Evolutionary conservation across 2,113 vertebrate species (phyloP).

Genomic region (Cottus gobio): DNA sequence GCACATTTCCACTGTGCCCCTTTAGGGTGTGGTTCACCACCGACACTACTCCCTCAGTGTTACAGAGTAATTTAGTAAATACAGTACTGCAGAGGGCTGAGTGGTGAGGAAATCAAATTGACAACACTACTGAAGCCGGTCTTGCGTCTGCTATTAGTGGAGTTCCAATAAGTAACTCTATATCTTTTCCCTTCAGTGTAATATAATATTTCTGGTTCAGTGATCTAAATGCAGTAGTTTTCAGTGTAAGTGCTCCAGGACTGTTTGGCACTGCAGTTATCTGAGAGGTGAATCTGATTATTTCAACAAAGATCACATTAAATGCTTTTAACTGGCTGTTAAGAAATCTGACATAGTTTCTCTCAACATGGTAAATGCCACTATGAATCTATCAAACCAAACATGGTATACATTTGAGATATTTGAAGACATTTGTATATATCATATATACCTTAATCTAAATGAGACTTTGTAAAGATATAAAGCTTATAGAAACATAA

Average conservation of each 20-base stretch:
- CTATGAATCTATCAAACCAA: conserved; percentile 4
- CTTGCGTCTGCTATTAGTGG: conserved; percentile 49
- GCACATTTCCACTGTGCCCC: conserved; percentile 20
- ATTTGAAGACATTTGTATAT: neutral
- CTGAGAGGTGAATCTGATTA: conserved; percentile 51
- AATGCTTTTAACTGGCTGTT: conserved; percentile 20
- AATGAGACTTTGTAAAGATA: neutral
- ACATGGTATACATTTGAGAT: neutral
- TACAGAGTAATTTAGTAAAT: conserved; percentile 39
- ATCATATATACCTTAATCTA: neutral
- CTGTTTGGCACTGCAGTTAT: conserved; percentile 39
- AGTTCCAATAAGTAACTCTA: conserved; percentile 68
- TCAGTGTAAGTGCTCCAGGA: conserved; percentile 47
- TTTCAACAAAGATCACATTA: conserved; percentile 34
- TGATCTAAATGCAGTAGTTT: conserved; percentile 50
- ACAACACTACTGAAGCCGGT: conserved; percentile 41
- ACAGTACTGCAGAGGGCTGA: conserved; percentile 37
- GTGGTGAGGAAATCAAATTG: conserved; percentile 64
- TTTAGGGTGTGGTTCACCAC: conserved; percentile 46
- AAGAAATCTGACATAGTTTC: conserved; percentile 5
- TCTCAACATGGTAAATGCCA: neutral
- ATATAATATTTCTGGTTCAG: conserved; percentile 47
- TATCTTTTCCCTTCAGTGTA: conserved; percentile 65
- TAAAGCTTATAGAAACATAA: neutral
- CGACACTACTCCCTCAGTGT: conserved; percentile 29